Evolutionary conservation across 2,113 vertebrate species (phyloP).

Genomic region (Xiphorhynchus elegans): DNA sequence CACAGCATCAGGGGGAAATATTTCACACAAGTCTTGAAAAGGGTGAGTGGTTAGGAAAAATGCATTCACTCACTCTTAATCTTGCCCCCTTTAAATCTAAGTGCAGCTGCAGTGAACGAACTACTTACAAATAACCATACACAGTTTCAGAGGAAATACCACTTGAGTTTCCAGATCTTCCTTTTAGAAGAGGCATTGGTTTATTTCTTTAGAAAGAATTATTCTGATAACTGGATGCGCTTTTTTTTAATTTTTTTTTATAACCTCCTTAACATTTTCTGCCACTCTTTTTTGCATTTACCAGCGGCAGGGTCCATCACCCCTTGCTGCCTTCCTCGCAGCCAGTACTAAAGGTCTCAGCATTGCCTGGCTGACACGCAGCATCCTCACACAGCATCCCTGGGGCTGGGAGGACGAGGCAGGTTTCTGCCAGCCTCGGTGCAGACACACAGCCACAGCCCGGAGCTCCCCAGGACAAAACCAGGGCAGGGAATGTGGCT

Average conservation of each 20-base stretch:
- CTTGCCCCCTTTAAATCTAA: not conserved
- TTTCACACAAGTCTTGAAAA: not conserved
- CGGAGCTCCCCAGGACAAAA: not conserved
- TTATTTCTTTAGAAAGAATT: not conserved
- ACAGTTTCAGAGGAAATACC: not conserved
- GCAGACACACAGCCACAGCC: not conserved
- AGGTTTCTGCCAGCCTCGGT: not conserved
- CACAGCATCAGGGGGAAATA: not conserved
- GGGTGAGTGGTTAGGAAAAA: not conserved
- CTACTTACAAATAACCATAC: not conserved
- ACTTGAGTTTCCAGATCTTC: not conserved
- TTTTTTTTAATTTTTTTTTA: not conserved
- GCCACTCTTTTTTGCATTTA: not conserved
- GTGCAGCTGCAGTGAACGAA: fast-evolving
- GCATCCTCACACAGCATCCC: not conserved
- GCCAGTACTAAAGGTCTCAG: not conserved
- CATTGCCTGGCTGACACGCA: not conserved
- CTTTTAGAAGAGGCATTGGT: not conserved
- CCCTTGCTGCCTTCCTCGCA: not conserved
- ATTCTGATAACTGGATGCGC: not conserved
- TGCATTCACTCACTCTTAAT: not conserved
- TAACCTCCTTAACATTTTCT: not conserved
- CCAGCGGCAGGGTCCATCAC: not conserved
- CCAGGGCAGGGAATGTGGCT: fast-evolving
- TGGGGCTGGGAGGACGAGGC: not conserved